Percentiles rank a stretch among this genome's conserved stretches.
Evolutionary conservation across 2,113 vertebrate species (phyloP).

Genomic region (Vicugna pacos): DNA sequence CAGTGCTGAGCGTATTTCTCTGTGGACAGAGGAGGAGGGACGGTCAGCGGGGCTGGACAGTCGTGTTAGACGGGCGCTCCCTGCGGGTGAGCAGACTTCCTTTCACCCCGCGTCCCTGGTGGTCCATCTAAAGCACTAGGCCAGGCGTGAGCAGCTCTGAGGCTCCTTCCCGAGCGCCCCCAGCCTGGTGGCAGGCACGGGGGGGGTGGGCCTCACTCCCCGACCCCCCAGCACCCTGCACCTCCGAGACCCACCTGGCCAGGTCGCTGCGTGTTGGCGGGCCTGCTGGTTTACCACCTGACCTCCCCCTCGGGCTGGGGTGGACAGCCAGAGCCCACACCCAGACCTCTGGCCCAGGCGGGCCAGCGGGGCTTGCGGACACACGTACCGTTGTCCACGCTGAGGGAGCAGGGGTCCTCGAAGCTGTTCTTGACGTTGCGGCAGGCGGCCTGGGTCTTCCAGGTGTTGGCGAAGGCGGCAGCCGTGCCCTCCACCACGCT

Average conservation of each 20-base stretch:
- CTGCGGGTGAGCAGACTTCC: accelerated
- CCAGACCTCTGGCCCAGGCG: neutral
- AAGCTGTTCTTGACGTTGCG: slow-evolving; percentile 85
- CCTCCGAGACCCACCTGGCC: no score
- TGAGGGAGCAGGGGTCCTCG: slow-evolving; percentile 92
- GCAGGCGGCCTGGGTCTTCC: slow-evolving; percentile 92
- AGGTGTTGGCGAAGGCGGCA: slow-evolving; percentile 92
- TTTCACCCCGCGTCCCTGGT: accelerated
- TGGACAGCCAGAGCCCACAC: neutral
- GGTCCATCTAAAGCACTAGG: accelerated
- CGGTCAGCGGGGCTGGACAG: accelerated
- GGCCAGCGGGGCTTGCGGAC: accelerated
- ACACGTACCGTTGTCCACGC: slow-evolving; percentile 91
- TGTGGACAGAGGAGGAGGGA: slow-evolving; percentile 78
- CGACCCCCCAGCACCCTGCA: accelerated
- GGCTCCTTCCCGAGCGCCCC: neutral
- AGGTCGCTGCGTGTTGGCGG: no score
- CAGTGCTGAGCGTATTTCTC: slow-evolving; percentile 93
- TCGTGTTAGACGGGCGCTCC: accelerated
- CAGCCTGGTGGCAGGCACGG: neutral
- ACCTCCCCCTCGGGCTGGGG: neutral
- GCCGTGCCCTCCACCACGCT: slow-evolving; percentile 94
- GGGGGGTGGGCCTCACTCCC: no score
- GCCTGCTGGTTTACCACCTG: neutral
- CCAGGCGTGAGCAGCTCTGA: accelerated